phyloP scores from a whole-genome alignment of 1,140 invertebrate genomes.

The Pteromalus puparum region DNA sequence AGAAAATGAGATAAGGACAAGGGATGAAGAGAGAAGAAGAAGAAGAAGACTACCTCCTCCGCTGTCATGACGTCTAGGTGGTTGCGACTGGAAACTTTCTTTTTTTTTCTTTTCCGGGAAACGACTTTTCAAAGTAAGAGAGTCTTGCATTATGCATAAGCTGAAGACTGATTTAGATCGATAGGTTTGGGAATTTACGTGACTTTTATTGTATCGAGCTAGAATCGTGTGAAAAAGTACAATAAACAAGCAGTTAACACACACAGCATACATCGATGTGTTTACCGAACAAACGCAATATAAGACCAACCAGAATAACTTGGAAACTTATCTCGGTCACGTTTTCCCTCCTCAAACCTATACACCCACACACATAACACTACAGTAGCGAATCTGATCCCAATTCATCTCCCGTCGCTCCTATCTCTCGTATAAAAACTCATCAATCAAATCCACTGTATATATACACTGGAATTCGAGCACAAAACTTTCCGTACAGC shows the following conservation, averaged over 20 bases:
- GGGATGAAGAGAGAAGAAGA: not conserved
- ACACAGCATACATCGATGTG: no score
- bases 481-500: not conserved
- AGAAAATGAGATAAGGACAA: not conserved
- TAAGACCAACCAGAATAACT: no score
- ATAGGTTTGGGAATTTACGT: no score
- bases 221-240: no score
- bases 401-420: not conserved
- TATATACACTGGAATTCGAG: not conserved
- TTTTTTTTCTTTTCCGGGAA: not conserved
- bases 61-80: not conserved
- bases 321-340: no score
- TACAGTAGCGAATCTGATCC: not conserved
- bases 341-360: no score
- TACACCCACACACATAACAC: not conserved
- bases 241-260: no score
- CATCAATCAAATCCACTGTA: not conserved
- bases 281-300: no score
- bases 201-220: no score
- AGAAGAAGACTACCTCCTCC: not conserved
- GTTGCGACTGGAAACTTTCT: not conserved
- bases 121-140: no score
- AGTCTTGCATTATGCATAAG: no score
- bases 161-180: no score
- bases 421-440: not conserved